Evolutionary conservation across 2,888 invertebrate genomes (phyloP).

Genomic region (Disparrhopalites patrizii): DNA sequence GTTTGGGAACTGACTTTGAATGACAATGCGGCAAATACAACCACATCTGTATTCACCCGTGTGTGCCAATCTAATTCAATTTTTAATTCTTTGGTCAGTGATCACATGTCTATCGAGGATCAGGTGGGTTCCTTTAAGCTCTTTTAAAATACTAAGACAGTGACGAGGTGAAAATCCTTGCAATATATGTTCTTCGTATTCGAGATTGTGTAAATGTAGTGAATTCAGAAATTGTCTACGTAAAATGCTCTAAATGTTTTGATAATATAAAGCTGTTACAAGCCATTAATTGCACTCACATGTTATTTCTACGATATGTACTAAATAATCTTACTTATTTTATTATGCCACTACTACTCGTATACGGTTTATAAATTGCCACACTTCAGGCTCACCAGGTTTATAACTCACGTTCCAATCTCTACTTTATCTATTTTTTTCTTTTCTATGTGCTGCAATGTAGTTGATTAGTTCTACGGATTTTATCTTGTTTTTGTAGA

Average conservation of each 20-base stretch:
- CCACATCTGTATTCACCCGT: constrained; percentile 74
- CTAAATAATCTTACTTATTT: constrained; percentile 3
- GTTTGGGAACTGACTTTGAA: constrained; percentile 93
- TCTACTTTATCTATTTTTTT: background rate
- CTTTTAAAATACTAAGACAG: too few species aligned
- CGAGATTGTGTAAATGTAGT: too few species aligned
- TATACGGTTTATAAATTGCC: constrained; percentile 17
- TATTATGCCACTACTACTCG: constrained; percentile 6
- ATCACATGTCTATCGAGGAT: constrained; percentile 94
- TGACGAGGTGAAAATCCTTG: too few species aligned
- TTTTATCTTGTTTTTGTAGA: background rate
- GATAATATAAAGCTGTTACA: background rate
- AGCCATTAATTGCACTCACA: constrained; percentile 8
- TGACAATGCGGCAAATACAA: constrained; percentile 88
- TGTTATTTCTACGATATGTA: background rate
- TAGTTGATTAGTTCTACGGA: background rate
- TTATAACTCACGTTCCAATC: constrained; percentile 23
- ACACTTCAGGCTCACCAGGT: constrained; percentile 34
- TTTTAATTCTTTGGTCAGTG: constrained; percentile 87
- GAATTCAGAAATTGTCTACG: background rate
- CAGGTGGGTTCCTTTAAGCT: constrained; percentile 62
- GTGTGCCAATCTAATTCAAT: constrained; percentile 66
- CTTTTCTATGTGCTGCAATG: background rate
- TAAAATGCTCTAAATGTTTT: background rate
- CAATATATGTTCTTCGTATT: too few species aligned